A percentile compares a stretch with the other conserved stretches of the same genome.
Evolutionary conservation across 92 coral and sea anemone species (phyloP).

Genomic region (Porites lobata): DNA sequence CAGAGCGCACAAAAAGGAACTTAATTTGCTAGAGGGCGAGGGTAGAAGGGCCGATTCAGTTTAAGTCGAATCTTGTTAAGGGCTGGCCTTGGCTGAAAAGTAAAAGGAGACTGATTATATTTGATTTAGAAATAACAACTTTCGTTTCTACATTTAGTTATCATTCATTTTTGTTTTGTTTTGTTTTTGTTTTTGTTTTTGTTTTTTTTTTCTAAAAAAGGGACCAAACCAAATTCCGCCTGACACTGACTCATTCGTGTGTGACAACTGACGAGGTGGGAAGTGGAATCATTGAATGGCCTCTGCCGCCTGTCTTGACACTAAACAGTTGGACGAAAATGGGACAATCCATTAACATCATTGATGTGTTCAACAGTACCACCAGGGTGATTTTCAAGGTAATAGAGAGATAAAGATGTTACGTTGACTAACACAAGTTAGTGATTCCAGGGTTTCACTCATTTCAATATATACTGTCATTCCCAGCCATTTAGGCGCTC

Average conservation of each 20-base stretch:
- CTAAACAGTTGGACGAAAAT: not conserved
- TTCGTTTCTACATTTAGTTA: not conserved
- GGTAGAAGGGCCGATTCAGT: too few species aligned
- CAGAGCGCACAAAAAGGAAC: too few species aligned
- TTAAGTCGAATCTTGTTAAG: too few species aligned
- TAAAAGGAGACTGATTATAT: too few species aligned
- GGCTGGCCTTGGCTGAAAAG: too few species aligned
- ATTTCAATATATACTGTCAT: too few species aligned
- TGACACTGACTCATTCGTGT: conserved; percentile 46
- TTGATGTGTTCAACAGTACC: not conserved
- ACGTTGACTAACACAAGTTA: not conserved
- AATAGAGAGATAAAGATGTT: not conserved
- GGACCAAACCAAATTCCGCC: conserved; percentile 6
- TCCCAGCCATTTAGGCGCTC: too few species aligned
- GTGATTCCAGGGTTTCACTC: too few species aligned
- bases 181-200: too few species aligned
- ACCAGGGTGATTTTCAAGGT: conserved; percentile 16
- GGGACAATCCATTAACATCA: conserved; percentile 11
- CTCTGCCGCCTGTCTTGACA: conserved; percentile 42
- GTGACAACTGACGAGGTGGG: conserved; percentile 50
- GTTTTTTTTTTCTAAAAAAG: conserved; percentile 4
- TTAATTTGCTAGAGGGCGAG: too few species aligned
- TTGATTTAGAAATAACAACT: too few species aligned
- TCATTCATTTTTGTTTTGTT: too few species aligned
- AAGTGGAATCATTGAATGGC: conserved; percentile 50